phyloP scores from a whole-genome alignment of 2,888 invertebrate species.

The Ernsta delagoae region DNA sequence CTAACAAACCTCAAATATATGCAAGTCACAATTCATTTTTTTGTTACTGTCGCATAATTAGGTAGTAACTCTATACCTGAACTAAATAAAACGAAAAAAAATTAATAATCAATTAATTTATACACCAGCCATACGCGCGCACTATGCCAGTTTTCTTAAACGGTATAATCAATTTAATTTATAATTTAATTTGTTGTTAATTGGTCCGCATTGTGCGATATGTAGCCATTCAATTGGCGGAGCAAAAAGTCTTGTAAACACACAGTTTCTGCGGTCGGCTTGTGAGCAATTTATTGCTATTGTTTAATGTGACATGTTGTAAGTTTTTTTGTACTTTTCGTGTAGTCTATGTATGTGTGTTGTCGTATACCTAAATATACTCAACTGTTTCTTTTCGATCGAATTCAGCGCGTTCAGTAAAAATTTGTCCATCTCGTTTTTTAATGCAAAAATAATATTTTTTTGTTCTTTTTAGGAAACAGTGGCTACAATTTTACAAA shows the following conservation, averaged over 20 bases:
- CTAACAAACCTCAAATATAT: too few relatives aligned
- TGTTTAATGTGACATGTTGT: not conserved
- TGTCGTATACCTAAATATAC: too few relatives aligned
- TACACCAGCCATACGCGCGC: not conserved
- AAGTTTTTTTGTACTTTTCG: not conserved
- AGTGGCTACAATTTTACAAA: too few relatives aligned
- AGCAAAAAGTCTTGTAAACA: not conserved
- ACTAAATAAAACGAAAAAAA: too few relatives aligned
- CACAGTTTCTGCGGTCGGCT: not conserved
- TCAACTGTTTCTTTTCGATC: too few relatives aligned
- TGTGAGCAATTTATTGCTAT: conserved; percentile 9
- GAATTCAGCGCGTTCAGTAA: too few relatives aligned
- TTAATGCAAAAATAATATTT: too few relatives aligned
- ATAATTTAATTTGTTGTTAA: conserved; percentile 27
- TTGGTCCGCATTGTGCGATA: conserved; percentile 16
- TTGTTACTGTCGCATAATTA: too few relatives aligned
- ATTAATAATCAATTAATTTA: conserved; percentile 2
- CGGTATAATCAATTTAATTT: conserved; percentile 30
- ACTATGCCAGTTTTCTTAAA: not conserved
- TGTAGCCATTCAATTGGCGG: not conserved
- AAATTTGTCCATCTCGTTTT: too few relatives aligned
- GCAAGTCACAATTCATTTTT: too few relatives aligned
- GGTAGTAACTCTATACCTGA: too few relatives aligned
- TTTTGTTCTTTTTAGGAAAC: too few relatives aligned
- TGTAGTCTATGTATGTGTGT: not conserved